A percentile compares a stretch with the other conserved stretches of the same genome.
Evolutionary conservation across 2,888 invertebrate genomes (phyloP).

Genomic region (Dynastes grantii): DNA sequence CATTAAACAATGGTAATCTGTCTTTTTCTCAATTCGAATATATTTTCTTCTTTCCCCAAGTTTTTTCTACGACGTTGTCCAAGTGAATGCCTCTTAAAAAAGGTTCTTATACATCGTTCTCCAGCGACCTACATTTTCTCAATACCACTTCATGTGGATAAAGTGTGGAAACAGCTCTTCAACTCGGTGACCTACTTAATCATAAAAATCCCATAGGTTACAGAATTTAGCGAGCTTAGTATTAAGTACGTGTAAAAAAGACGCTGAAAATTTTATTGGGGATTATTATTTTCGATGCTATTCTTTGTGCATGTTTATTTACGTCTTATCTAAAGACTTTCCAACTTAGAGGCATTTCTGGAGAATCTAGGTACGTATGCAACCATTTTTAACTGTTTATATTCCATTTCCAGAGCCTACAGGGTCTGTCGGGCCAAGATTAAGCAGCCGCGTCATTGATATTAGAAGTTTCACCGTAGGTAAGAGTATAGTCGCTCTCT

Average conservation of each 20-base stretch:
- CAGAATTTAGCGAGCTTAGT: too few species aligned
- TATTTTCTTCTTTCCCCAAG: background rate
- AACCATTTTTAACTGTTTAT: background rate
- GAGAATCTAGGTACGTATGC: slow-evolving; percentile 41
- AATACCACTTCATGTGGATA: background rate
- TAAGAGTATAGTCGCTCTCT: slow-evolving; percentile 75
- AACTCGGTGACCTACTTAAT: background rate
- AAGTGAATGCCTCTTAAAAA: background rate
- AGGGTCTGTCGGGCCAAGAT: slow-evolving; percentile 78
- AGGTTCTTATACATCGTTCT: background rate
- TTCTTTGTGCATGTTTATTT: background rate
- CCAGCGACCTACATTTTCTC: background rate
- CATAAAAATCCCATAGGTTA: too few species aligned
- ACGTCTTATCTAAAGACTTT: background rate
- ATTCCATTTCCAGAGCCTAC: slow-evolving; percentile 76
- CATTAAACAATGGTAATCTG: too few species aligned
- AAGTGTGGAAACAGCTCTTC: background rate
- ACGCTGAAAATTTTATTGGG: too few species aligned
- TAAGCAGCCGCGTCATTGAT: slow-evolving; percentile 75
- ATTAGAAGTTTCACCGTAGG: slow-evolving; percentile 63
- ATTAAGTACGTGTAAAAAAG: too few species aligned
- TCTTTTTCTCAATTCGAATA: background rate
- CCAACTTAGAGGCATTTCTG: slow-evolving; percentile 38
- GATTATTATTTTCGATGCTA: too few species aligned
- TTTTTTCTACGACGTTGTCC: background rate